Base-by-base conservation (phyloP, 53 echinoderm and acorn worm species). In the Antedon mediterranea region DNA sequence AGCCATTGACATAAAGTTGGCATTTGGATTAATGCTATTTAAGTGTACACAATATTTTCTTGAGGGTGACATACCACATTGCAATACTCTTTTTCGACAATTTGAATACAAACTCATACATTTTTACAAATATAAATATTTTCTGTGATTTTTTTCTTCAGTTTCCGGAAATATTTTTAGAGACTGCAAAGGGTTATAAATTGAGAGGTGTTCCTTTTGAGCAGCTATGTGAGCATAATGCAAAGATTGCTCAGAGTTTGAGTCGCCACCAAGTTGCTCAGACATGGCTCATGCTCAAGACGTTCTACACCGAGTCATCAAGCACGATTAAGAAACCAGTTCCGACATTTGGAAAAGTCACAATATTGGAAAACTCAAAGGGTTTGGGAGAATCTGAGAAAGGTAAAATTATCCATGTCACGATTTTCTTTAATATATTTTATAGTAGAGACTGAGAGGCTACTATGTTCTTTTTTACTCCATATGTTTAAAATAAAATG, bases 221-320 rank as follows among this genome's bases (percentile, higher is more conserved):
- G 32, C 92, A 98, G 30, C 88, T 98, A 33, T 98, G 98, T 83
- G 98, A 98, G 44, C 90, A 92, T 70, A 98, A 93, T 43, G 93
- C 98, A 32, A 81, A 83, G 28, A 87, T 98, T 29, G 90, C 98
- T 0, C 88, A 80, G 7, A 90, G 84, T 1, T 80, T 93, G 0
- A 90, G 89, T 3, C 84, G 90, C 72, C 81, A 98, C 76, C 98
- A 98, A 89, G 85, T 95, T 76, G 91, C 91, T 28, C 95, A 94
- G 80, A 89, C 89, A 1, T 95, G 95, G 95, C 75, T 89, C 32
- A 89, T 94, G 87, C 75, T 94, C 28, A 87, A 87, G 43, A 70
- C 91, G 34, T 89, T 94, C 57, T 94, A 91, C 78, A 82, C 77
- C 6, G 89, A 89, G 31, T 85, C 84, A 8, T 34, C 86, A 29